Evolutionary conservation across 1,140 invertebrate species (phyloP), one percentile per base, ranked within the genome.

Genomic region (Anastrepha obliqua): DNA sequence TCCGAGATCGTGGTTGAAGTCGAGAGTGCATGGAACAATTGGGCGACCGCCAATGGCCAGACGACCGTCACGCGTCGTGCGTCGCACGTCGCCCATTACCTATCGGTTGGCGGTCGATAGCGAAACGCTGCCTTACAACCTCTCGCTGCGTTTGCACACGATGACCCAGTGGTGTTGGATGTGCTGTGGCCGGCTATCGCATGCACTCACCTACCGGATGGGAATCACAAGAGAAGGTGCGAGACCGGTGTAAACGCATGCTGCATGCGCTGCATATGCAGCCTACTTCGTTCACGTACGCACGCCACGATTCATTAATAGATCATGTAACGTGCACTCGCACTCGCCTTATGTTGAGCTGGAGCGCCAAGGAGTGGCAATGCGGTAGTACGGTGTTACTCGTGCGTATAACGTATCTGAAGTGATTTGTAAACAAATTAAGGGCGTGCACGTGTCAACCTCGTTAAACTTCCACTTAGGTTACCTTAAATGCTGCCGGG

Each of bases 361-460:
- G 42, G 39, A 47, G 13, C 44, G 42, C 67, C 39, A 13, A 39
- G 15, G 39, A 44, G 67, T 74, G 67, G 67, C 42, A 7, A 74
- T 44, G 42, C 17, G 39, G 67, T 74, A 47, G 67, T 74, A 17
- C 42, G 6, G 44, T 47, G 74, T 89, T 89, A 89, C 91, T 90
- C 90, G 90, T 92, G 91, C 91, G 90, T 91, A 90, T 92, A 92
- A 90, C 89, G 89, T 89, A 92, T 92, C 90, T 92, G 90, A 92
- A 92, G 91, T 92, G 91, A 92, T 92, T 92, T 92, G 91, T 92
- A 92, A 92, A 92, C 91, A 92, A 91, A 92, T 92, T 92, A 92
- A 92, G 91, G 91, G 90, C 91, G 89, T 91, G 90, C 91, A 92
- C 91, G 91, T 92, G 91, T 90, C 90, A 89, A 55, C 87, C 89